phyloP scores from a whole-genome alignment of 1,140 invertebrate species.

The Scaptomyza graminum region DNA sequence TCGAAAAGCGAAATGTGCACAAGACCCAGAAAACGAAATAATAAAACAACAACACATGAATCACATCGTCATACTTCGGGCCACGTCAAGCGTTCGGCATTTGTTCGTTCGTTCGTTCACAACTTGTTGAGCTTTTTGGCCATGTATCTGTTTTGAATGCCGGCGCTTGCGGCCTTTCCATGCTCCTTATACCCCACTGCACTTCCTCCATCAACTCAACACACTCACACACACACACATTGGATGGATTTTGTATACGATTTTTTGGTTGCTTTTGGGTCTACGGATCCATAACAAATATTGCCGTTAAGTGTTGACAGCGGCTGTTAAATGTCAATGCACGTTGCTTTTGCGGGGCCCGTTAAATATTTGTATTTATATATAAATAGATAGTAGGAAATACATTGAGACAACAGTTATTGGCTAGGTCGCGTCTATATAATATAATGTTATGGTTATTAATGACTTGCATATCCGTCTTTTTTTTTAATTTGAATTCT shows the following conservation, averaged over 20 bases:
- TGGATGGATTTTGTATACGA: slow-evolving; percentile 2
- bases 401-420: slow-evolving; percentile 32
- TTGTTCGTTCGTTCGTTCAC: slow-evolving; percentile 14
- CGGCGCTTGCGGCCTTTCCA: slow-evolving; percentile 41
- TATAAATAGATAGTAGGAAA: slow-evolving; percentile 5
- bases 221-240: neutral
- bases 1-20: slow-evolving; percentile 70
- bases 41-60: slow-evolving; percentile 52
- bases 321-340: slow-evolving; percentile 21
- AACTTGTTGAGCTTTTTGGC: slow-evolving; percentile 69
- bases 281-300: slow-evolving; percentile 3
- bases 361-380: slow-evolving; percentile 6
- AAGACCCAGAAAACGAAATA: slow-evolving; percentile 76
- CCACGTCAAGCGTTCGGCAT: slow-evolving; percentile 40
- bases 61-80: slow-evolving; percentile 57
- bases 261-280: slow-evolving; percentile 16
- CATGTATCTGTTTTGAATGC: slow-evolving; percentile 39
- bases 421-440: slow-evolving; percentile 33
- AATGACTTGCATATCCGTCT: slow-evolving; percentile 38
- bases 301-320: slow-evolving; percentile 15
- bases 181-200: neutral
- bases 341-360: slow-evolving; percentile 22
- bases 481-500: slow-evolving; percentile 25
- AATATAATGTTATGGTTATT: slow-evolving; percentile 22
- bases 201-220: neutral